Evolutionary conservation across 2,113 vertebrate genomes (phyloP), one percentile per base, ranked within the genome.

Genomic region (Scomber japonicus): DNA sequence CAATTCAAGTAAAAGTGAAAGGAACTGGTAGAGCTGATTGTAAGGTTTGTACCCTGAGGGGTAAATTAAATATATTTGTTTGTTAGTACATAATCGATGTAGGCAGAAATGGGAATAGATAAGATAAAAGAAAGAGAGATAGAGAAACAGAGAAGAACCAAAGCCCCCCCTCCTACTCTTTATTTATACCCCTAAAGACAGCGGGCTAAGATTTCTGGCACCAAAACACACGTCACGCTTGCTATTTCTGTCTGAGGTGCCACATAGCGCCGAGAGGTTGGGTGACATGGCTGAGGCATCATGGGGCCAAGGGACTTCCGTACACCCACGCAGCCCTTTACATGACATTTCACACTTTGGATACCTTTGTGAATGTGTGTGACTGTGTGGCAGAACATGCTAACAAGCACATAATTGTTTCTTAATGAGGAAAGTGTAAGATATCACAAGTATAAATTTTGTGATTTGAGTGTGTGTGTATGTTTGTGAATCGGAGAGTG

Each of bases 131-230:
- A 84, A 83, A 78, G 21, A 46, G 31, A 68, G 44, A 19, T 73
- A 30, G 44, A 56, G 46, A 75, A 78, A 84, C 74, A 85, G 66
- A 80, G 68, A 75, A 60, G 19, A 35, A 60, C 51, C 82, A 80
- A 68, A n/a, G 10, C 12, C 64, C 19, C 59, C 73, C 79, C 69
- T 45, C 78, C 62, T 64, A 2, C 68, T 80, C 75, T 86, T 87
- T 91, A 86, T 88, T 94, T 94, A 90, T 95, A 93, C 90, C 10
- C 53, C 90, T 75, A 79, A 86, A 90, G 80, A 89, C 85, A 86
- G 75, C 77, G 21, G 88, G 93, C 80, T 96, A 94, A 94, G 94
- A 95, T 95, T 96, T 94, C 56, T 95, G 95, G 95, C 94, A 96
- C 92, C 92, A 92, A 81, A 94, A 94, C 88, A 92, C 84, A 88